These are phyloP conservation scores for Pygocentrus nattereri DNA, from an alignment of 2,797 vertebrate genomes.

Conservation along the genomic window DNA sequence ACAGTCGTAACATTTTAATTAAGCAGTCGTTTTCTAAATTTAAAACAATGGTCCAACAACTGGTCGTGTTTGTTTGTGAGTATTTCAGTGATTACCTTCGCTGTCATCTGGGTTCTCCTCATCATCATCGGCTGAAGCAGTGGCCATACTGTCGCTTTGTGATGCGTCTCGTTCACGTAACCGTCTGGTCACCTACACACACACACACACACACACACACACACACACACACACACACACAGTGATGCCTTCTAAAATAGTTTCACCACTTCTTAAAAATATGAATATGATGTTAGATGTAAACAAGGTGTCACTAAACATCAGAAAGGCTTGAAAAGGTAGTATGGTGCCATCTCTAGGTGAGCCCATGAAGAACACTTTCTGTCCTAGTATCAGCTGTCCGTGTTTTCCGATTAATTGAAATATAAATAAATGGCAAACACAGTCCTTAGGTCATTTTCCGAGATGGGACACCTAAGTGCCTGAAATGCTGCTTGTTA, in stretches of 20 bases:
- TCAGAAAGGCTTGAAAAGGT: too few relatives aligned
- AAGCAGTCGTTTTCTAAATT: not conserved
- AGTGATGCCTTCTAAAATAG: not conserved
- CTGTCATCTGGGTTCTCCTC: constrained; percentile 97
- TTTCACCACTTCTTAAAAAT: not conserved
- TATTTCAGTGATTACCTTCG: constrained; percentile 84
- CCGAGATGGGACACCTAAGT: not conserved
- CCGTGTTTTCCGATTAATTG: too few relatives aligned
- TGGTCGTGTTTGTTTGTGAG: not conserved
- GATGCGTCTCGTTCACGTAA: constrained; percentile 90
- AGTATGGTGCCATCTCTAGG: too few relatives aligned
- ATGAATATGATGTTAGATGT: not conserved
- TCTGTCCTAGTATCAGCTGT: too few relatives aligned
- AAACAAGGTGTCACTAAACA: not conserved
- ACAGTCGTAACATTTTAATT: too few relatives aligned
- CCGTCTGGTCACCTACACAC: constrained; percentile 84
- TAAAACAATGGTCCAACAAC: not conserved
- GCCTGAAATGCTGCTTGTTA: constrained; percentile 42
- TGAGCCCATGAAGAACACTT: too few relatives aligned
- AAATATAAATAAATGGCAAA: too few relatives aligned
- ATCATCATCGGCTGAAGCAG: constrained; percentile 92
- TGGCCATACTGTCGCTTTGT: constrained; percentile 90
- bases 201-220: not conserved
- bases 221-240: constrained; percentile 7
- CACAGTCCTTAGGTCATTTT: too few relatives aligned